phyloP scores from a whole-genome alignment of 30 jellyfish, hydroid and myxozoan genomes.

The Aurelia coerulea region DNA sequence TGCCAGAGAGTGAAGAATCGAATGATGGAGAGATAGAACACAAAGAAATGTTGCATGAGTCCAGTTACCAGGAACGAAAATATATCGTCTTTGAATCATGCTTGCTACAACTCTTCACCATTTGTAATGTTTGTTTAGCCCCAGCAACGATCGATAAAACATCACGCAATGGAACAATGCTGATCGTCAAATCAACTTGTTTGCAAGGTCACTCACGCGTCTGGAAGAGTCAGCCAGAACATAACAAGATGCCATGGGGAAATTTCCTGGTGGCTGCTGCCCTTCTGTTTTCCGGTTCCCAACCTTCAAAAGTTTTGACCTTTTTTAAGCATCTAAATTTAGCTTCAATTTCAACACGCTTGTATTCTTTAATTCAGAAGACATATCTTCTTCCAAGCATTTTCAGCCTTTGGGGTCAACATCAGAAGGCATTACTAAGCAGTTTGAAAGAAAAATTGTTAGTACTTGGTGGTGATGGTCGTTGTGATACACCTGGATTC shows the following conservation, averaged over 20 bases:
- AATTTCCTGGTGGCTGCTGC: conserved; percentile 40
- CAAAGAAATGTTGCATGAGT: not conserved
- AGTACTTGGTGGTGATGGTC: conserved; percentile 33
- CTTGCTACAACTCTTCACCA: not conserved
- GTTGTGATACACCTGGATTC: conserved; percentile 35
- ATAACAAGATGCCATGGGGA: conserved; percentile 35
- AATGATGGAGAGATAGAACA: not conserved
- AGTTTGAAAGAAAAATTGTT: not conserved
- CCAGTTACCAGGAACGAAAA: conserved; percentile 5
- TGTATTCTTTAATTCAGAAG: conserved; percentile 18
- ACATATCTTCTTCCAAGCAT: conserved; percentile 14
- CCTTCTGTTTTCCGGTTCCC: conserved; percentile 13
- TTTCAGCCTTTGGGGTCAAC: conserved; percentile 18
- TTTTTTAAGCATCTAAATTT: not conserved
- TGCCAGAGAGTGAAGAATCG: not conserved
- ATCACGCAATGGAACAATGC: not conserved
- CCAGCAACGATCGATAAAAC: conserved; percentile 23
- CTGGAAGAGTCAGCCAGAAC: conserved; percentile 30
- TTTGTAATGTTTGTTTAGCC: conserved; percentile 7
- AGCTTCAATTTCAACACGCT: conserved; percentile 14
- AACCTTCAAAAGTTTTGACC: conserved; percentile 28
- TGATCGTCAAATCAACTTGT: conserved; percentile 1
- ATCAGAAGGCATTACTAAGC: not conserved
- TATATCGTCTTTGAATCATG: conserved; percentile 1
- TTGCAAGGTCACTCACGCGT: conserved; percentile 6